phyloP scores from a whole-genome alignment of 1,140 invertebrate species.

The Caerostris extrusa region DNA sequence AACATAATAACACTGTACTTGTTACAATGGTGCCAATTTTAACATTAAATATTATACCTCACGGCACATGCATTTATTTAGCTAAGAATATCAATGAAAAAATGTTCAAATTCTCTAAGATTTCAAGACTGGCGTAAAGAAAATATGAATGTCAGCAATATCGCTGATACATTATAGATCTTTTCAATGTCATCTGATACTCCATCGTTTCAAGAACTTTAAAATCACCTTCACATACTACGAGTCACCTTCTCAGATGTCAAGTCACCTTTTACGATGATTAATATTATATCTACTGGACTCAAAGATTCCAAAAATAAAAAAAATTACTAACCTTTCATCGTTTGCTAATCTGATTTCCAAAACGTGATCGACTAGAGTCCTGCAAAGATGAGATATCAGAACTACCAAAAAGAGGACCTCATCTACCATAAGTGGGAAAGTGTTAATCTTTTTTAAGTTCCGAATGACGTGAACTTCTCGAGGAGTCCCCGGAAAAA shows the following conservation, averaged over 20 bases:
- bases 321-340: neutral
- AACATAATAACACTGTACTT: too few relatives aligned
- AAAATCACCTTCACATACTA: neutral
- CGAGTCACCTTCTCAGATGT: neutral
- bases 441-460: neutral
- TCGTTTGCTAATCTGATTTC: neutral
- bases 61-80: too few relatives aligned
- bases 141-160: too few relatives aligned
- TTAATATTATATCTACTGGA: neutral
- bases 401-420: neutral
- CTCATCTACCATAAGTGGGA: neutral
- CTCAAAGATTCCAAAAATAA: neutral
- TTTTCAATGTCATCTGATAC: neutral
- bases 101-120: too few relatives aligned
- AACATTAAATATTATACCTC: too few relatives aligned
- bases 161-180: too few relatives aligned
- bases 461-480: neutral
- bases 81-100: too few relatives aligned
- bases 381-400: neutral
- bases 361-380: neutral
- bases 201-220: neutral
- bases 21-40: too few relatives aligned
- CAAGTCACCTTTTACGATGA: neutral
- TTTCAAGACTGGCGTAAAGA: too few relatives aligned
- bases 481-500: conserved; percentile 5